Base-by-base conservation (phyloP, 1,140 invertebrate genomes). In the Tetranychus cinnabarinus region DNA sequence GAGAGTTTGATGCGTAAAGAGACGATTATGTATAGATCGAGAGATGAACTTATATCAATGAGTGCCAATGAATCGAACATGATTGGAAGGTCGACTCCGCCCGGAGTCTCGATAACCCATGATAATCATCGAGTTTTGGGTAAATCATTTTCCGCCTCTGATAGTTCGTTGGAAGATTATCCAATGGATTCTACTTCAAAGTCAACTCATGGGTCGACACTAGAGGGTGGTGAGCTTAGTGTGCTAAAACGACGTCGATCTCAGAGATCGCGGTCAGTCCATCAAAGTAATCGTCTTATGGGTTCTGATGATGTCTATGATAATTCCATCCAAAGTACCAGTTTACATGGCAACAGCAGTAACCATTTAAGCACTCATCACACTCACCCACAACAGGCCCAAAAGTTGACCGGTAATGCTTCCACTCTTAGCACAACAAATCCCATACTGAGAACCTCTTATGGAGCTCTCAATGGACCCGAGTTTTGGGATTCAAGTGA, bases 111-210 rank as follows among this genome's bases (percentile, higher is more conserved):
- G 46, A 10, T 47, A 10, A n/a, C 8, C 46, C 8, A n/a, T n/a
- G n/a, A 10, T 47, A 23, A 23, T 23, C 23, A 36, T 35, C 55
- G 55, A 58, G 12, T 58, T 15, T 35, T 35, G 5, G 10, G 57
- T 2, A 58, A 58, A 58, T 58, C 57, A n/a, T 59, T 61, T 39
- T 66, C 66, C 13, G 60, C 65, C 12, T 66, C 65, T 23, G 66
- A 65, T 33, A 66, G 65, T 45, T 67, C 66, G 33, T 47, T 64
- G 8, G 64, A 66, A 47, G 57, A 59, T 36, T 50, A 13, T 31
- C 36, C 35, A 35, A 33, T 36, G 15, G 57, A 58, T 6, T 42
- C 39, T 1, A 42, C 39, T 6, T 6, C 39, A 42, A 6, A 10
- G 39, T 6, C 39, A 42, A 10, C 10, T 42, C 39, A 42, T 23